Percentiles rank a stretch among this genome's conserved stretches.
These are phyloP conservation scores for Ostrea denselamellosa DNA, from an alignment of 1,140 invertebrate genomes.

Conservation along the genomic window DNA sequence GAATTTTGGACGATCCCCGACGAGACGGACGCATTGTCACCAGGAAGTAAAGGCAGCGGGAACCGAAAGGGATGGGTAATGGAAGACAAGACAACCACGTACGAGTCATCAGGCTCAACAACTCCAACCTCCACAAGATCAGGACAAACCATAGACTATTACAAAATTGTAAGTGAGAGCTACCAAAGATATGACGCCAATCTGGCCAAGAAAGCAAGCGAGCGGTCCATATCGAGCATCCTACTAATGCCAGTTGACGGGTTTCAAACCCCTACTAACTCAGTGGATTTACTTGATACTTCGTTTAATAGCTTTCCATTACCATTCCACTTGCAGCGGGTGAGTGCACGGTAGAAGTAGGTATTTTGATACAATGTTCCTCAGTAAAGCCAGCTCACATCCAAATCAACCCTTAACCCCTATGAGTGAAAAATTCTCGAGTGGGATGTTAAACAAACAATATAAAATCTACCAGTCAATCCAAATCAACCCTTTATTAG, in stretches of 20 bases:
- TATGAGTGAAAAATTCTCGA: too few relatives aligned
- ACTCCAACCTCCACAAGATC: constrained; percentile 51
- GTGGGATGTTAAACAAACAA: too few relatives aligned
- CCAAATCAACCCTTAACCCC: too few relatives aligned
- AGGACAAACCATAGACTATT: constrained; percentile 59
- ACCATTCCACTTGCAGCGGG: constrained; percentile 64
- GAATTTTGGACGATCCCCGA: constrained; percentile 69
- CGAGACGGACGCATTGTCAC: constrained; percentile 60
- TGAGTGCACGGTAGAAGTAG: constrained; percentile 58
- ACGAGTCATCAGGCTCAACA: constrained; percentile 55
- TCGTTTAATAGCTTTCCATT: constrained; percentile 61
- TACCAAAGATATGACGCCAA: constrained; percentile 62
- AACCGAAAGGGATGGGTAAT: constrained; percentile 58
- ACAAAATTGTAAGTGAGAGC: constrained; percentile 65
- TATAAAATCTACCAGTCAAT: too few relatives aligned
- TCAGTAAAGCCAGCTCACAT: neutral
- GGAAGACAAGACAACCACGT: constrained; percentile 54
- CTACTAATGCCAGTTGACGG: constrained; percentile 68
- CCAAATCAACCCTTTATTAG: too few relatives aligned
- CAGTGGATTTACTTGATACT: constrained; percentile 63
- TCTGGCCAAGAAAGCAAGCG: constrained; percentile 71
- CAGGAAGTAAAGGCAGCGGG: constrained; percentile 37
- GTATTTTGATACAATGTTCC: neutral
- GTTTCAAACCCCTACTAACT: constrained; percentile 64
- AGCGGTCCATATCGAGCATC: constrained; percentile 72